Conservation (phyloP, 2,797 vertebrate species). For the Sebastiscus tertius region DNA sequence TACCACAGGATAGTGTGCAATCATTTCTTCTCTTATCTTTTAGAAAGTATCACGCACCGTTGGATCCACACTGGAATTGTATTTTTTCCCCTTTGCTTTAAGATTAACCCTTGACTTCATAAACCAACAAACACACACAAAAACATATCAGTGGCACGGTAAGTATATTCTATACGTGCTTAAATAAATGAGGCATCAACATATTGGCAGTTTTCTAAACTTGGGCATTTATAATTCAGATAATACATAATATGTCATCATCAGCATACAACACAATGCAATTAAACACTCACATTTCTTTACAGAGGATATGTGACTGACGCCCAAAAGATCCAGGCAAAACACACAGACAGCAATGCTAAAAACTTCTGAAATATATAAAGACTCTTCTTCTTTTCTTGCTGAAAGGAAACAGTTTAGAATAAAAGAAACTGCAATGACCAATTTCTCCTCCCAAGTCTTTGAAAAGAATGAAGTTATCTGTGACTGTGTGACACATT, state of each 20-base stretch:
- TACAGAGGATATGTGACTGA: slow-evolving; percentile 31
- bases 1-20: not conserved
- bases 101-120: not conserved
- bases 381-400: not conserved
- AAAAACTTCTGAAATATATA: not conserved
- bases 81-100: not conserved
- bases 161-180: not conserved
- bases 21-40: not conserved
- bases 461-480: slow-evolving; percentile 31
- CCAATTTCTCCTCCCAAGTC: not conserved
- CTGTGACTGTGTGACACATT: slow-evolving; percentile 24
- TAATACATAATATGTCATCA: not conserved
- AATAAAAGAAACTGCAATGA: slow-evolving; percentile 10
- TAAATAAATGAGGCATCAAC: not conserved
- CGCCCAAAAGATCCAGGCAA: slow-evolving; percentile 41
- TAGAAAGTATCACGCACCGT: not conserved
- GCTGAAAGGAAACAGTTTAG: slow-evolving; percentile 6
- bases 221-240: not conserved
- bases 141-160: not conserved
- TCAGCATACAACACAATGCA: not conserved
- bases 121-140: not conserved
- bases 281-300: slow-evolving; percentile 44
- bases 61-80: not conserved
- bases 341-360: slow-evolving; percentile 7
- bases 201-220: not conserved